Conservation (phyloP, 2,797 vertebrate species). For the Spinus olivaceus region DNA sequence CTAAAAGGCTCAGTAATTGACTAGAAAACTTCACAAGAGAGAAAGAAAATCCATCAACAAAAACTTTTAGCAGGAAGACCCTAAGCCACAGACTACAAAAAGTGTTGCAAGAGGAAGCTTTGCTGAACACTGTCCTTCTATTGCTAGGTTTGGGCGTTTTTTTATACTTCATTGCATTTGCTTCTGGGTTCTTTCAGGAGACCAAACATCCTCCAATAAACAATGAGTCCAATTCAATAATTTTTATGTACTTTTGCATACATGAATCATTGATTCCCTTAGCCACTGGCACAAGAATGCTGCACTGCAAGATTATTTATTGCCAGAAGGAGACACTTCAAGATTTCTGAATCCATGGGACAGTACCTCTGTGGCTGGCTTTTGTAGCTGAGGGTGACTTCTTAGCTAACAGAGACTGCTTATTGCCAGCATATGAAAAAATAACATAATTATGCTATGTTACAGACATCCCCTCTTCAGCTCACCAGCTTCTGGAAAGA, state of each 20-base stretch:
- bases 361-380: not conserved
- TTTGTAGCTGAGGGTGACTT: not conserved
- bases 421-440: not conserved
- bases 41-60: not conserved
- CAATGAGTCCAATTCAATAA: not conserved
- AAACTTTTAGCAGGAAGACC: not conserved
- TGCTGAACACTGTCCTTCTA: not conserved
- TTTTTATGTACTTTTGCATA: not conserved
- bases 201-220: not conserved
- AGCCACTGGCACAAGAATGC: not conserved
- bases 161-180: not conserved
- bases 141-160: not conserved
- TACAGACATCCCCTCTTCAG: not conserved
- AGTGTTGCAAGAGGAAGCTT: not conserved
- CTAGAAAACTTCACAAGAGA: not conserved
- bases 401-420: not conserved
- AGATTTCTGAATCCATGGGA: not conserved
- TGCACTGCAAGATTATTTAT: not conserved
- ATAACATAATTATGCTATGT: not conserved
- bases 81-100: not conserved
- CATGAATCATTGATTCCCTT: not conserved
- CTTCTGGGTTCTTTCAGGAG: not conserved
- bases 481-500: not conserved
- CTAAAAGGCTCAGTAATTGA: not conserved
- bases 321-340: not conserved